Percentiles rank a stretch among this genome's conserved stretches.
Evolutionary conservation across 2,113 vertebrate species (phyloP).

Genomic region (Coryphaenoides rupestris): DNA sequence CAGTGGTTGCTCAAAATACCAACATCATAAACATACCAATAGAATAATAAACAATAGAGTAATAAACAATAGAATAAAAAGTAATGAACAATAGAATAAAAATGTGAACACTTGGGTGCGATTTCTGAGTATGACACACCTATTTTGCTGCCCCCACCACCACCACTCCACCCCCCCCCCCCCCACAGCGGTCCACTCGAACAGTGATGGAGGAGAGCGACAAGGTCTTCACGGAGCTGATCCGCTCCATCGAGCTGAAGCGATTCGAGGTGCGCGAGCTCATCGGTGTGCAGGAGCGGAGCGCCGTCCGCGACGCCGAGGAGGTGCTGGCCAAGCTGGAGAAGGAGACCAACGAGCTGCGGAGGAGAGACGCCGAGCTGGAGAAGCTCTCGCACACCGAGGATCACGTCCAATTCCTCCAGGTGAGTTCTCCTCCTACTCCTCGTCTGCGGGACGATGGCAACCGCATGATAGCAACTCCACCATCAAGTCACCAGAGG

Average conservation of each 20-base stretch:
- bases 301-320: conserved; percentile 52
- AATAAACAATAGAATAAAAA: too few relatives aligned
- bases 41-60: too few relatives aligned
- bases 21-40: too few relatives aligned
- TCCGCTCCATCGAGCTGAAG: conserved; percentile 66
- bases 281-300: conserved; percentile 67
- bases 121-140: too few relatives aligned
- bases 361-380: conserved; percentile 61
- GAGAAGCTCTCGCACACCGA: conserved; percentile 60
- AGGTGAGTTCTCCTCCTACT: conserved; percentile 40
- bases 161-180: too few relatives aligned
- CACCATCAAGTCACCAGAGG: too few relatives aligned
- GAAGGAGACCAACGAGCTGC: conserved; percentile 64
- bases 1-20: too few relatives aligned
- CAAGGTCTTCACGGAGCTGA: conserved; percentile 62
- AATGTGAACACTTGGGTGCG: too few relatives aligned
- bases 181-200: conserved; percentile 58
- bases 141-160: not conserved
- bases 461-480: too few relatives aligned
- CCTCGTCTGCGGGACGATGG: too few relatives aligned
- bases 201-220: conserved; percentile 61
- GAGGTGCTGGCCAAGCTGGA: conserved; percentile 64
- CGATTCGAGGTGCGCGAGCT: conserved; percentile 70
- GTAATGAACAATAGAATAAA: too few relatives aligned
- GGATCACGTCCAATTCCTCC: conserved; percentile 68